Evolutionary conservation across 2,888 invertebrate genomes (phyloP).

Genomic region (Rotaria socialis): DNA sequence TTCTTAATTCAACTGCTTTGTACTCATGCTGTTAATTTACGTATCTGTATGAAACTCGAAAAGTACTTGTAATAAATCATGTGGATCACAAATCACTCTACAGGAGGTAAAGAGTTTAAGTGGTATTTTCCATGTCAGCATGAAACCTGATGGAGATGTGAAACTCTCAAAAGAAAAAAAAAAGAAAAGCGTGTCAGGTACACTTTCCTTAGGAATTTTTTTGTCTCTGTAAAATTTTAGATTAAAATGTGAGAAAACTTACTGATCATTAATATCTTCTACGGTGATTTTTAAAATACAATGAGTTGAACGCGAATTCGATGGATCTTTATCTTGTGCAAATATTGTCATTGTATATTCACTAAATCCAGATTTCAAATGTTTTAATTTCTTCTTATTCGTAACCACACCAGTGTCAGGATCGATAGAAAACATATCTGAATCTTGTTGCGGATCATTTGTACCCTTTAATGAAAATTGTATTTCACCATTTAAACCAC

Average conservation of each 20-base stretch:
- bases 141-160: no score
- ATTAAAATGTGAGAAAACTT: background rate
- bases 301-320: conserved; percentile 43
- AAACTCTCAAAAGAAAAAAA: no score
- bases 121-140: no score
- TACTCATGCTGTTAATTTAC: no score
- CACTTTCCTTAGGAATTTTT: no score
- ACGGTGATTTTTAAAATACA: conserved; percentile 43
- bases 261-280: conserved; percentile 44
- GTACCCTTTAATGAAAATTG: conserved; percentile 65
- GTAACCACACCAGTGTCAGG: conserved; percentile 90
- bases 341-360: conserved; percentile 46
- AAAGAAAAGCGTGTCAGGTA: no score
- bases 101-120: no score
- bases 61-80: no score
- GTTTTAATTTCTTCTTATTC: conserved; percentile 89
- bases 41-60: no score
- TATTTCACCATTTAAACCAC: conserved; percentile 66
- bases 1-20: no score
- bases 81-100: no score
- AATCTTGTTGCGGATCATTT: conserved; percentile 5
- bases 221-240: no score
- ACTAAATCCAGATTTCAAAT: conserved; percentile 72
- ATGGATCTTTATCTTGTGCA: conserved; percentile 43
- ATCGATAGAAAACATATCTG: conserved; percentile 78